Evolutionary conservation across 2,113 vertebrate genomes (phyloP).

Genomic region (Macheiramphus alcinus): DNA sequence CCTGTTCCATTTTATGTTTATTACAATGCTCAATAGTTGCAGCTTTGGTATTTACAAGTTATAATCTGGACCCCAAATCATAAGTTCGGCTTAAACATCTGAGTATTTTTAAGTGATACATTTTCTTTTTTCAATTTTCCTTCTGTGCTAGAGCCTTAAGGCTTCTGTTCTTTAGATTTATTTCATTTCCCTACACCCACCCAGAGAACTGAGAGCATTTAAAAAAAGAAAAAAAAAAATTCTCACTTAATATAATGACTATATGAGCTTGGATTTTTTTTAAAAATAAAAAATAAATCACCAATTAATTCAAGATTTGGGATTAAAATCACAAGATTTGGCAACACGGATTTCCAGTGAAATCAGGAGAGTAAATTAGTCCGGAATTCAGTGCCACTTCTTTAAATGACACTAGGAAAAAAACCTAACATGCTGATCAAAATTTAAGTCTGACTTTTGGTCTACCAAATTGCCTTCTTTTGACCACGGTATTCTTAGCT

Average conservation of each 20-base stretch:
- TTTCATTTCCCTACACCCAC: not conserved
- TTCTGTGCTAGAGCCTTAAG: not conserved
- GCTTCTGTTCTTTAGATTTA: not conserved
- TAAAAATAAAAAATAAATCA: not conserved
- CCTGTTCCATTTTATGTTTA: not conserved
- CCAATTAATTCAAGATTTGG: not conserved
- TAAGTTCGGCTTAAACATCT: not conserved
- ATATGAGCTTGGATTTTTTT: not conserved
- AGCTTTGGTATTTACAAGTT: not conserved
- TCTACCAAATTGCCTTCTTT: not conserved
- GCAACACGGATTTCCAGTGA: not conserved
- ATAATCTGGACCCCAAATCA: not conserved
- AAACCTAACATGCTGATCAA: not conserved
- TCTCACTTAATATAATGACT: not conserved
- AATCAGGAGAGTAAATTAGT: not conserved
- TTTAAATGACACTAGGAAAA: not conserved
- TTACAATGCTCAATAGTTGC: not conserved
- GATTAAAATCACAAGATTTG: not conserved
- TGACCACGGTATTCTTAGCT: not conserved
- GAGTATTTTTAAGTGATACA: not conserved
- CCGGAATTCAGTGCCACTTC: not conserved
- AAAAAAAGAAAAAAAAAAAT: not conserved
- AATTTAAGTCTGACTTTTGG: not conserved
- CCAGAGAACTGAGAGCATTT: not conserved
- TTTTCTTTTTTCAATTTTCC: not conserved